Evolutionary conservation across 2,113 vertebrate species (phyloP).

Genomic region (Bothrops jararaca): DNA sequence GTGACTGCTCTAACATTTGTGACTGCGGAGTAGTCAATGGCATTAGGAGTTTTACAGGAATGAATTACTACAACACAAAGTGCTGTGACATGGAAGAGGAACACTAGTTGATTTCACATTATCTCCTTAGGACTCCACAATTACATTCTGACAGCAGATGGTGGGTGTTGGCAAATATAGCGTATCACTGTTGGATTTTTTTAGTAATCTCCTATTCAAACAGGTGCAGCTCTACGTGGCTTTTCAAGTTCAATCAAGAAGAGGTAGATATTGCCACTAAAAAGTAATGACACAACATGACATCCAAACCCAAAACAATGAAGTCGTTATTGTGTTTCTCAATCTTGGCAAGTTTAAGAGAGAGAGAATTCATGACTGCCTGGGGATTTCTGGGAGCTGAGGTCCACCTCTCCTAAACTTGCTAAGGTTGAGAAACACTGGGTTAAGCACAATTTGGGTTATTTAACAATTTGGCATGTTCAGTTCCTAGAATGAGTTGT

Average conservation of each 20-base stretch:
- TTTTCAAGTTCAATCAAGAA: not conserved
- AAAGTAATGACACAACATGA: not conserved
- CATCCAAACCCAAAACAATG: not conserved
- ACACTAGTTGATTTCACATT: not conserved
- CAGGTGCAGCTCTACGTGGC: not conserved
- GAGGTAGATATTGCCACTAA: not conserved
- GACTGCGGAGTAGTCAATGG: not conserved
- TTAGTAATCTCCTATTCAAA: not conserved
- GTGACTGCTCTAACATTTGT: not conserved
- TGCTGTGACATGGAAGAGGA: not conserved
- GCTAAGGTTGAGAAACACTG: not conserved
- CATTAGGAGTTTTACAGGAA: not conserved
- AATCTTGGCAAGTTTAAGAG: not conserved
- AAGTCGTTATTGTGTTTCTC: not conserved
- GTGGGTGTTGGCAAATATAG: not conserved
- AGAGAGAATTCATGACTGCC: not conserved
- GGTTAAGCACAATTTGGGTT: not conserved
- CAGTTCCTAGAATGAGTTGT: not conserved
- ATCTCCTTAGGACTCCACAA: not conserved
- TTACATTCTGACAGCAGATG: not conserved
- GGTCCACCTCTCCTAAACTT: not conserved
- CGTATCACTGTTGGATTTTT: not conserved
- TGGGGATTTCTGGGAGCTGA: not conserved
- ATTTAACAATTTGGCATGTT: not conserved
- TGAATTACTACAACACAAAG: not conserved